Percentiles rank a stretch among this genome's conserved stretches.
Conservation (phyloP, 2,888 invertebrate species). For the Apamea anceps region DNA sequence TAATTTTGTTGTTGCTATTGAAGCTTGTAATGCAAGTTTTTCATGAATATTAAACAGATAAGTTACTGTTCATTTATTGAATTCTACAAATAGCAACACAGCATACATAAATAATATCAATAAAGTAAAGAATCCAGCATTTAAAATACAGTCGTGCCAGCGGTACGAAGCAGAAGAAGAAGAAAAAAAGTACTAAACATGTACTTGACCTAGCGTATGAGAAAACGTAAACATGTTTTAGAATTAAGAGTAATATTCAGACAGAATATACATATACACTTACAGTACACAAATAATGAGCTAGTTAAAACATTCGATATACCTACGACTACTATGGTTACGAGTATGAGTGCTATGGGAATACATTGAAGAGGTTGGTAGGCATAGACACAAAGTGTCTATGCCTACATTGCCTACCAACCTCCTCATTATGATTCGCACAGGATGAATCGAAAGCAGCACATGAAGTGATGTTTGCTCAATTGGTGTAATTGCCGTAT, state of each 20-base stretch:
- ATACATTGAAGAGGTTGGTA: neutral
- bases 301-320: neutral
- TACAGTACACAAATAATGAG: neutral
- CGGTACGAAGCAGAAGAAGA: no score
- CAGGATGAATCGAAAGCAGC: no score
- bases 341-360: neutral
- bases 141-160: no score
- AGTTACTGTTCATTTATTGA: neutral
- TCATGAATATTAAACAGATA: neutral
- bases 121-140: neutral
- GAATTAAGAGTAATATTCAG: neutral
- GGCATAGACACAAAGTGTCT: no score
- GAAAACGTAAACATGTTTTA: neutral
- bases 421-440: neutral
- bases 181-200: neutral
- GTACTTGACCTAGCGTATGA: neutral
- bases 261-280: no score
- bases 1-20: constrained; percentile 23
- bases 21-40: constrained; percentile 5
- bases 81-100: neutral
- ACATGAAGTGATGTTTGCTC: no score
- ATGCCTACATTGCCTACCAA: no score
- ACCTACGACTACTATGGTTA: neutral
- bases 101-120: neutral
- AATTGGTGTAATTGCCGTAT: no score